Evolutionary conservation across 2,113 vertebrate genomes (phyloP), one percentile per base, ranked within the genome.

Genomic region (Catharus minimus): DNA sequence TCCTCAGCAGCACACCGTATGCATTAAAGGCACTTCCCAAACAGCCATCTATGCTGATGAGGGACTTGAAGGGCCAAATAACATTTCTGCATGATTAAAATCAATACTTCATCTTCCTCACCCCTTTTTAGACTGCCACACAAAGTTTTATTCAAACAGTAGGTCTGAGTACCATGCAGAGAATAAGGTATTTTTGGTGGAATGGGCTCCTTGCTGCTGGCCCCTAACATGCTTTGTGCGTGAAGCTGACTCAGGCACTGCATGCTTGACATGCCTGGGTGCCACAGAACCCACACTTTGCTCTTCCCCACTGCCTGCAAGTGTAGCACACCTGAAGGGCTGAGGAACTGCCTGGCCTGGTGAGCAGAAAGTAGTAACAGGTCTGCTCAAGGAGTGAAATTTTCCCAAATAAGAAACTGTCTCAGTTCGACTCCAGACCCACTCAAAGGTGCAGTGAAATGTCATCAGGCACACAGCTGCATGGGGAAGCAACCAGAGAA

Each of bases 201-300:
- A 56, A 44, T 2, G 27, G 18, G 64, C 32, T 66, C 21, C 32
- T 43, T 36, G 9, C 44, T 36, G 52, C 61, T 75, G 50, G 20
- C 20, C 44, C 32, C 30, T 2, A 3, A 3, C 28, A 13, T 17
- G 67, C 33, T 44, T 0, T 1, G 0, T 0, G 1, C 52, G 58
- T 0, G 9, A 50, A 88, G 15, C 46, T 0, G 0, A 39, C 61
- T 53, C 56, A 65, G 41, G 23, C 33, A 53, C 3, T 7, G 23
- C 16, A 5, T 0, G 15, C 21, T 27, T 12, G 30, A 24, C 30
- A 39, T 39, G 58, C 19, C 32, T 0, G 2, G 26, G 44, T 26
- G 15, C 27, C 28, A 13, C 9, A 7, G 27, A 49, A 38, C 3
- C 33, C 3, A 1, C 0, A 0, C 23, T 56, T 1, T 2, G 6